Percentiles rank a stretch among this genome's conserved stretches.
Evolutionary conservation across 2,113 vertebrate genomes (phyloP).

Genomic region (Sula dactylatra): DNA sequence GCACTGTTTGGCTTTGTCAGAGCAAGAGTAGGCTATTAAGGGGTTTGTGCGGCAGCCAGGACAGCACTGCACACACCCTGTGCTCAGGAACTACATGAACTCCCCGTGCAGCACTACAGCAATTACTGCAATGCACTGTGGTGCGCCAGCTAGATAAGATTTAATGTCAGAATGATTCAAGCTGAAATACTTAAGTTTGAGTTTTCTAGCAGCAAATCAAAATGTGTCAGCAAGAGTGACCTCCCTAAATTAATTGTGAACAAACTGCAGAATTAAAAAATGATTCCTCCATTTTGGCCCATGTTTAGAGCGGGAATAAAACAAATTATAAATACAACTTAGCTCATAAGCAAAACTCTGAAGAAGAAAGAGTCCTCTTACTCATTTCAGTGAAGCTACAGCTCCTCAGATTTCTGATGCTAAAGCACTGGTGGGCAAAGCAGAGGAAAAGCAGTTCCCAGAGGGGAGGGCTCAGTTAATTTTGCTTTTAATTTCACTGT

Average conservation of each 20-base stretch:
- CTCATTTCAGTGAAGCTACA: not conserved
- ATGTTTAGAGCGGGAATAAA: not conserved
- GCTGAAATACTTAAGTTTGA: not conserved
- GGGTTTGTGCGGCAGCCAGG: not conserved
- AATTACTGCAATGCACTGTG: accelerated
- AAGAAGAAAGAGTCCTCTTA: not conserved
- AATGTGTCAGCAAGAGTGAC: not conserved
- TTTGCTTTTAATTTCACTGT: not conserved
- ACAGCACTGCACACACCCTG: accelerated
- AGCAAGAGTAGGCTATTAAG: not conserved
- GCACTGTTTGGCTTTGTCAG: not conserved
- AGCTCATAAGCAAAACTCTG: not conserved
- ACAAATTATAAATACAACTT: not conserved
- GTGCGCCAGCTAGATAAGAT: not conserved
- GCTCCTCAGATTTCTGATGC: not conserved
- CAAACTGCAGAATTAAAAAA: not conserved
- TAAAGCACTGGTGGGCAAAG: not conserved
- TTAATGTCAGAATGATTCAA: not conserved
- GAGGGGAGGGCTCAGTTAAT: not conserved
- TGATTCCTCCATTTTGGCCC: not conserved
- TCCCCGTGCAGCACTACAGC: not conserved
- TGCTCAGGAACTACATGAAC: not conserved
- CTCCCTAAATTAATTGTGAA: not conserved
- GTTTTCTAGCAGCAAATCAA: not conserved
- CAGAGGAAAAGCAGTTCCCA: not conserved